These are phyloP conservation scores for Aix galericulata DNA, from an alignment of 2,113 vertebrate species.

Conservation along the genomic window DNA sequence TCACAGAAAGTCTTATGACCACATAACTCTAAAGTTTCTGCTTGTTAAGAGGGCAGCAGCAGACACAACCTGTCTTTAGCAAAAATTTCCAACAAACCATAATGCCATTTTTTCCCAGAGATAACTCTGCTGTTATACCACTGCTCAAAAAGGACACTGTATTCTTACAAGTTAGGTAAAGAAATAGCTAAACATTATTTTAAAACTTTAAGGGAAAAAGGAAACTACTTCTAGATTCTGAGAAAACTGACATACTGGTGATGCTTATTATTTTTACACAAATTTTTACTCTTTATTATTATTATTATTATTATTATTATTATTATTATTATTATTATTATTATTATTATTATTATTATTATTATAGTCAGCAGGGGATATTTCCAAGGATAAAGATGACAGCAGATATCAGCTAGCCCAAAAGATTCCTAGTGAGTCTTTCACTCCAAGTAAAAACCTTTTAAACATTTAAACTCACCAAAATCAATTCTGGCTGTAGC, in stretches of 20 bases:
- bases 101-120: neutral
- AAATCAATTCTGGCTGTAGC: neutral
- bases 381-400: neutral
- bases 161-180: neutral
- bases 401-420: neutral
- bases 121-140: neutral
- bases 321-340: neutral
- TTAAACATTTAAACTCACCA: neutral
- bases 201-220: neutral
- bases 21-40: neutral
- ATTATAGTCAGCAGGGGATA: neutral
- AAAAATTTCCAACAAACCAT: neutral
- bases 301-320: neutral
- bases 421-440: neutral
- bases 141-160: neutral
- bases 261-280: neutral
- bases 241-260: neutral
- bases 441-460: neutral
- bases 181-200: neutral
- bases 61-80: neutral
- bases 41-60: neutral
- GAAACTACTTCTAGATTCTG: neutral
- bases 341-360: neutral
- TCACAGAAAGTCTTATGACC: neutral
- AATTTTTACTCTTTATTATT: neutral